These are phyloP conservation scores for Lophotis ruficrista DNA, from an alignment of 2,113 vertebrate genomes.

Conservation along the genomic window DNA sequence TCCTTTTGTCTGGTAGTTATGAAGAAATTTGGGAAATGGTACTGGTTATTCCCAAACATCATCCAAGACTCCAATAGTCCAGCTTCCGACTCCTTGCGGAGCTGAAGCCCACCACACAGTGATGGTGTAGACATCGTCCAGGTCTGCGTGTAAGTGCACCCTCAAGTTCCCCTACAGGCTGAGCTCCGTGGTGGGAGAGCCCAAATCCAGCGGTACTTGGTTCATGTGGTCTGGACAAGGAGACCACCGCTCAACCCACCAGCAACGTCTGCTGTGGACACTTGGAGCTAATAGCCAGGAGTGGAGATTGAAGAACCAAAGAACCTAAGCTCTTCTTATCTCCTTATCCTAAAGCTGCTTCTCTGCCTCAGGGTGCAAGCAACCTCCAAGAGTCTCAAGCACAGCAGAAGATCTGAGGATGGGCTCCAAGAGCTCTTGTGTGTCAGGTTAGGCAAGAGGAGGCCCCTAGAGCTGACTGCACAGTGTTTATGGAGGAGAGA, in stretches of 20 bases:
- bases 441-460: neutral
- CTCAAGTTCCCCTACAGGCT: neutral
- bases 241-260: neutral
- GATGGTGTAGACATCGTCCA: neutral
- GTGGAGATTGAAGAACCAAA: neutral
- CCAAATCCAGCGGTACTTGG: neutral
- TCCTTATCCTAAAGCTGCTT: neutral
- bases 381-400: neutral
- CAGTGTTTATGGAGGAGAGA: neutral
- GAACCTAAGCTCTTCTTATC: neutral
- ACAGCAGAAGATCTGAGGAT: neutral
- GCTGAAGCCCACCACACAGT: neutral
- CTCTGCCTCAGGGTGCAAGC: neutral
- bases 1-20: neutral
- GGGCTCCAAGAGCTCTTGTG: neutral
- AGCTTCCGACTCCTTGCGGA: neutral
- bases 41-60: neutral
- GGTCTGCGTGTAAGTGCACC: no score
- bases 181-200: neutral
- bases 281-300: neutral
- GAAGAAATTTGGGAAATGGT: neutral
- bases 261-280: rapidly evolving
- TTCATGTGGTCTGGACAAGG: neutral
- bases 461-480: neutral
- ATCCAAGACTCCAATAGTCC: neutral